phyloP scores from a whole-genome alignment of 2,113 vertebrate species.

The Nycticorax nycticorax region DNA sequence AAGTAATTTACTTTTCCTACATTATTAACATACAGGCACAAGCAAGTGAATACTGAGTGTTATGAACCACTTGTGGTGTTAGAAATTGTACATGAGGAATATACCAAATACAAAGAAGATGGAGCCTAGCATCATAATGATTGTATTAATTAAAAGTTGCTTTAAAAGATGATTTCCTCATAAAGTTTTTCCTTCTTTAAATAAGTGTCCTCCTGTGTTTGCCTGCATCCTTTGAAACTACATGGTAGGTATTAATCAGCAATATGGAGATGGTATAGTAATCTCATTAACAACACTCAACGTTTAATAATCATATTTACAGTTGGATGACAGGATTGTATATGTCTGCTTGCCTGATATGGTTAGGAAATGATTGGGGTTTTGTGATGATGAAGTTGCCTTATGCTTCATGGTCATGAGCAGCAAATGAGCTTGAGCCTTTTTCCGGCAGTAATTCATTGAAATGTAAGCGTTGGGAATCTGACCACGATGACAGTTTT shows the following conservation, averaged over 20 bases:
- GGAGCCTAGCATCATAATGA: background rate
- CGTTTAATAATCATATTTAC: background rate
- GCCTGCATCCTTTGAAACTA: background rate
- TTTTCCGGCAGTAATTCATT: background rate
- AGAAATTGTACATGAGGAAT: background rate
- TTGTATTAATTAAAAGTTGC: background rate
- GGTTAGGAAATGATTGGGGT: background rate
- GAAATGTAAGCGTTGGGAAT: background rate
- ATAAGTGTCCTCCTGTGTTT: background rate
- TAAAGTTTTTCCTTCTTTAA: background rate
- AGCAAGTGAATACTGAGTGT: background rate
- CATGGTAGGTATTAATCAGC: background rate
- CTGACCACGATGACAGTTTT: too few species aligned
- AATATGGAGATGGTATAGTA: background rate
- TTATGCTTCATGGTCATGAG: background rate
- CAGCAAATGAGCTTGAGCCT: background rate
- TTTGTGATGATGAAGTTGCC: background rate
- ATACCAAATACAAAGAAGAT: background rate
- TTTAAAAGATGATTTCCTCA: background rate
- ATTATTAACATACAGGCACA: background rate
- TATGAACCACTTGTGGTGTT: background rate
- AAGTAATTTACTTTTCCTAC: background rate
- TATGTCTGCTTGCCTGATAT: background rate
- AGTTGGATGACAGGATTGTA: background rate
- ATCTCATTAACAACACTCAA: too few species aligned